phyloP scores from a whole-genome alignment of 2,888 invertebrate species.

The Cryptocephalus moraei region DNA sequence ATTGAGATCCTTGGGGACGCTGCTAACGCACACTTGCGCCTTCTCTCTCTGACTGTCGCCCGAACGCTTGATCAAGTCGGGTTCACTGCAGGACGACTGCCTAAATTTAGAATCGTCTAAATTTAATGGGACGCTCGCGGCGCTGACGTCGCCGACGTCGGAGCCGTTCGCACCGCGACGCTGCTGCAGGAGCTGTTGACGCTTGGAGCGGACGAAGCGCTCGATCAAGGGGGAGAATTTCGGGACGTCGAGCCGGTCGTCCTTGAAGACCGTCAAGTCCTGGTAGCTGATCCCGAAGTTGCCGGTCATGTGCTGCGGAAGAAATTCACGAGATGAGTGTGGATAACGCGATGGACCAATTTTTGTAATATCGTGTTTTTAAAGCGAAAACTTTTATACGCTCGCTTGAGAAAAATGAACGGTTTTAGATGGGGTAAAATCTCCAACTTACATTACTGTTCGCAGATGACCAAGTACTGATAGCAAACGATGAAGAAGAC shows the following conservation, averaged over 20 bases:
- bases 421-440: no score
- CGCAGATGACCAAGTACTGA: no score
- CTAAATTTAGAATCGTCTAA: slow-evolving; percentile 28
- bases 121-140: slow-evolving; percentile 21
- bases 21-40: slow-evolving; percentile 20
- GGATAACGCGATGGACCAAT: no score
- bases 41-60: slow-evolving; percentile 12
- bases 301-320: slow-evolving; percentile 29
- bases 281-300: slow-evolving; percentile 38
- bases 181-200: slow-evolving; percentile 13
- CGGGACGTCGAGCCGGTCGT: slow-evolving; percentile 24
- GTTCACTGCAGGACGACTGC: slow-evolving; percentile 34
- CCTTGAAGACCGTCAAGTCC: slow-evolving; percentile 31
- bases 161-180: slow-evolving; percentile 1
- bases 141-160: slow-evolving; percentile 5
- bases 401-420: no score
- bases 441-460: no score
- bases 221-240: slow-evolving; percentile 27
- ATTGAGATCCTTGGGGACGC: slow-evolving; percentile 59
- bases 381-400: no score
- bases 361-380: no score
- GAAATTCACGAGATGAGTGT: not conserved
- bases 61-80: slow-evolving; percentile 27
- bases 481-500: no score
- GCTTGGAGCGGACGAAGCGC: slow-evolving; percentile 26